A percentile compares a stretch with the other conserved stretches of the same genome.
These are phyloP conservation scores for Palythoa grandiflora DNA, from an alignment of 92 coral and sea anemone species.

Conservation along the genomic window DNA sequence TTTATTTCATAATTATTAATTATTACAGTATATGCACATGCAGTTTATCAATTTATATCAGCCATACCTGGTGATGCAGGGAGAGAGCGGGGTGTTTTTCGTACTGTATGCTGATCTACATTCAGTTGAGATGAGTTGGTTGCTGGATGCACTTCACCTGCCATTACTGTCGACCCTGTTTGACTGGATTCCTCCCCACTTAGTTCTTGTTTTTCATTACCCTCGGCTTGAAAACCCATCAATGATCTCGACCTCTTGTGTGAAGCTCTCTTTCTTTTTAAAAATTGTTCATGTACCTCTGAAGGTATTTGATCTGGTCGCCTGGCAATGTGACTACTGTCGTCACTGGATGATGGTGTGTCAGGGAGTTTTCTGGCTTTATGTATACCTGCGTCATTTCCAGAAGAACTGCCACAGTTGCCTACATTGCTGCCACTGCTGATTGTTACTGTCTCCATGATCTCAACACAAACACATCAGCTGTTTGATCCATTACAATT, in stretches of 20 bases:
- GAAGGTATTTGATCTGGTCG: slow-evolving; percentile 74
- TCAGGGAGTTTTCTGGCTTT: slow-evolving; percentile 82
- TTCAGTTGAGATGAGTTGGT: slow-evolving; percentile 6
- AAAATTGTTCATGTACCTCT: slow-evolving; percentile 82
- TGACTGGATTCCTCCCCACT: slow-evolving; percentile 6
- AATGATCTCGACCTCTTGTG: slow-evolving; percentile 87
- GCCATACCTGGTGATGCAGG: slow-evolving; percentile 82
- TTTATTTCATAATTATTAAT: no score
- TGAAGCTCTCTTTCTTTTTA: slow-evolving; percentile 54
- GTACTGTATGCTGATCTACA: neutral
- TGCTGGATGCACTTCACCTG: neutral
- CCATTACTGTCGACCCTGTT: slow-evolving; percentile 39
- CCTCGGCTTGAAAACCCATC: slow-evolving; percentile 70
- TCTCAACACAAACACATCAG: neutral
- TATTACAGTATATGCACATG: no score
- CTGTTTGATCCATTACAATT: neutral
- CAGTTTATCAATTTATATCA: no score
- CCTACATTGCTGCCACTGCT: neutral
- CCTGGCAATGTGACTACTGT: slow-evolving; percentile 39
- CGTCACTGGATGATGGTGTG: slow-evolving; percentile 77
- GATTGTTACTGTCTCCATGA: neutral
- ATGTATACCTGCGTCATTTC: slow-evolving; percentile 22
- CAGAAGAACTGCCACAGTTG: neutral
- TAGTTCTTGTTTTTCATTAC: slow-evolving; percentile 43
- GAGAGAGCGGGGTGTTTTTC: slow-evolving; percentile 61